These are phyloP conservation scores for Anagyrus pseudococci DNA, from an alignment of 2,888 invertebrate genomes.

Conservation along the genomic window DNA sequence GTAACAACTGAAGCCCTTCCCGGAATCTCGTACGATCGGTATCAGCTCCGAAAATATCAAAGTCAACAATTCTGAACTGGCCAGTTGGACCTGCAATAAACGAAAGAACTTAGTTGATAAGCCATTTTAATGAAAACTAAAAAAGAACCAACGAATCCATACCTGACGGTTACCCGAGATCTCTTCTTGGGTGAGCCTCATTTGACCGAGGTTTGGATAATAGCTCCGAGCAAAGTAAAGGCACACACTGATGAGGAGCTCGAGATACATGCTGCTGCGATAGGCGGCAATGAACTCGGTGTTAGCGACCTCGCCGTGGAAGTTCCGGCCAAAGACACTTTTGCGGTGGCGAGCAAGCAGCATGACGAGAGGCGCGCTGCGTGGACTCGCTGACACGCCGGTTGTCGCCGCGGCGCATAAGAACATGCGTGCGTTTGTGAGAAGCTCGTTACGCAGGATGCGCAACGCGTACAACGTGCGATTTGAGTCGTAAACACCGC, in stretches of 20 bases:
- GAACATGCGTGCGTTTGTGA: constrained; percentile 75
- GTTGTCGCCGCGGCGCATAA: constrained; percentile 80
- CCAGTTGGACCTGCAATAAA: constrained; percentile 71
- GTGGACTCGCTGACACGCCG: constrained; percentile 67
- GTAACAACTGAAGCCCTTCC: constrained; percentile 78
- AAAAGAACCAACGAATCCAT: background rate
- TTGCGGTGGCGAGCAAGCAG: constrained; percentile 78
- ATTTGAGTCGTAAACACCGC: constrained; percentile 78
- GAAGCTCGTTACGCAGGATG: constrained; percentile 75
- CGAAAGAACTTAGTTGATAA: constrained; percentile 1
- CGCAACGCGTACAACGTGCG: constrained; percentile 77
- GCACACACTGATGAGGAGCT: constrained; percentile 77
- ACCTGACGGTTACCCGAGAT: constrained; percentile 74
- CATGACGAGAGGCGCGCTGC: constrained; percentile 66
- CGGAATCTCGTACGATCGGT: constrained; percentile 77
- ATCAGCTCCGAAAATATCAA: constrained; percentile 76
- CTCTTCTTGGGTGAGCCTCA: constrained; percentile 72
- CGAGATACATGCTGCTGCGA: constrained; percentile 81
- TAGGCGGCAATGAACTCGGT: constrained; percentile 74
- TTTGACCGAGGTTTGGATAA: constrained; percentile 75
- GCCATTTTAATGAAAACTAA: background rate
- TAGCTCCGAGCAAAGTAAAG: constrained; percentile 83
- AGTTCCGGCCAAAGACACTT: constrained; percentile 76
- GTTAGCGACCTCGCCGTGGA: constrained; percentile 68
- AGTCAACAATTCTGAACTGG: constrained; percentile 77